Percentiles rank a stretch among this genome's conserved stretches.
Conservation (phyloP, 1,140 invertebrate species). For the Metaphire vulgaris region DNA sequence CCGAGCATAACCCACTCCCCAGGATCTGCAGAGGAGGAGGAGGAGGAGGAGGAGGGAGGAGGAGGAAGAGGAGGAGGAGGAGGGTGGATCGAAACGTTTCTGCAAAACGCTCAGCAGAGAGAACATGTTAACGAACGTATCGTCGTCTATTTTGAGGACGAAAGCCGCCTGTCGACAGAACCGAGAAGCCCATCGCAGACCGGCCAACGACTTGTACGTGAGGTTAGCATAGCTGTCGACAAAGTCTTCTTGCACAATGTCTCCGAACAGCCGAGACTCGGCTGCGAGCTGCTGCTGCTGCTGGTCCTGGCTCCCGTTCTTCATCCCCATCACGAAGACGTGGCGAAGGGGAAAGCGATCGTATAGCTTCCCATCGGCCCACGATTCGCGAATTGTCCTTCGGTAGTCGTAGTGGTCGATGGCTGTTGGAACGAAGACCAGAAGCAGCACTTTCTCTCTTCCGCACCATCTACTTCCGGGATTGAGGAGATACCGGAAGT, state of each 20-base stretch:
- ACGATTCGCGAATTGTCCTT: conserved; percentile 45
- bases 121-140: conserved; percentile 73
- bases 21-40: too few relatives aligned
- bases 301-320: conserved; percentile 36
- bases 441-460: conserved; percentile 26
- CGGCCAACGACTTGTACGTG: conserved; percentile 65
- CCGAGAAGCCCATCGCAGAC: conserved; percentile 65
- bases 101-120: conserved; percentile 19
- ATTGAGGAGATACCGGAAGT: conserved; percentile 18
- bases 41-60: too few relatives aligned
- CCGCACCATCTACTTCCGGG: not conserved
- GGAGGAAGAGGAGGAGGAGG: too few relatives aligned
- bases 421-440: conserved; percentile 39
- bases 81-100: not conserved
- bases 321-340: conserved; percentile 67
- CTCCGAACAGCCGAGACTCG: conserved; percentile 34
- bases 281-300: conserved; percentile 5
- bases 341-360: conserved; percentile 32
- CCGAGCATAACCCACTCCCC: not conserved
- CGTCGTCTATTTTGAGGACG: conserved; percentile 85
- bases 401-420: conserved; percentile 43
- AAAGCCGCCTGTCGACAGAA: conserved; percentile 62
- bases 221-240: conserved; percentile 38
- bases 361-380: conserved; percentile 36
- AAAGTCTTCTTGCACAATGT: conserved; percentile 45